phyloP scores from a whole-genome alignment of 2,113 vertebrate species.

The Catharus bicknelli region DNA sequence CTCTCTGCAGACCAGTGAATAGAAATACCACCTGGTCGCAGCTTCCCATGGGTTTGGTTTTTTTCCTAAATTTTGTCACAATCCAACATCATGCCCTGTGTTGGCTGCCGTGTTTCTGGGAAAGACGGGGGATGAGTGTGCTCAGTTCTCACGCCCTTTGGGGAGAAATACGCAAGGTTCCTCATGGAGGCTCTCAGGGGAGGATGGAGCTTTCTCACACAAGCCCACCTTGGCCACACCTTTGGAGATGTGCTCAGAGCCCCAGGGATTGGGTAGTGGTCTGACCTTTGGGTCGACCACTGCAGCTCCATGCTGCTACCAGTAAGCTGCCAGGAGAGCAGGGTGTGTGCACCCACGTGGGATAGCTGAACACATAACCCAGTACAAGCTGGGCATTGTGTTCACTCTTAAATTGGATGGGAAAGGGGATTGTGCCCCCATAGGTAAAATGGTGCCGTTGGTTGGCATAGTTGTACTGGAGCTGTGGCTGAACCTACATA shows the following conservation, averaged over 20 bases:
- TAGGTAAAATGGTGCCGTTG: background rate
- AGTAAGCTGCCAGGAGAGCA: accelerated
- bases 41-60: background rate
- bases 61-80: background rate
- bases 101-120: background rate
- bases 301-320: background rate
- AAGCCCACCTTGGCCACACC: accelerated
- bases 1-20: background rate
- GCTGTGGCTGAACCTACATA: background rate
- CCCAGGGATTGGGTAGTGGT: accelerated
- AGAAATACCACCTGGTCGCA: background rate
- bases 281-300: background rate
- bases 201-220: too few species aligned
- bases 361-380: background rate
- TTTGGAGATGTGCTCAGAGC: background rate
- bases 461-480: background rate
- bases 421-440: background rate
- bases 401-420: background rate
- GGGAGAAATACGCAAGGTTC: background rate
- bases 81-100: background rate
- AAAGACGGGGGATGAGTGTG: background rate
- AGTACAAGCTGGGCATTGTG: background rate
- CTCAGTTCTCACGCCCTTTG: background rate
- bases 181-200: accelerated
- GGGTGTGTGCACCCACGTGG: accelerated